These are phyloP conservation scores for Mythimna lalbum DNA, from an alignment of 2,888 invertebrate species.

Conservation along the genomic window DNA sequence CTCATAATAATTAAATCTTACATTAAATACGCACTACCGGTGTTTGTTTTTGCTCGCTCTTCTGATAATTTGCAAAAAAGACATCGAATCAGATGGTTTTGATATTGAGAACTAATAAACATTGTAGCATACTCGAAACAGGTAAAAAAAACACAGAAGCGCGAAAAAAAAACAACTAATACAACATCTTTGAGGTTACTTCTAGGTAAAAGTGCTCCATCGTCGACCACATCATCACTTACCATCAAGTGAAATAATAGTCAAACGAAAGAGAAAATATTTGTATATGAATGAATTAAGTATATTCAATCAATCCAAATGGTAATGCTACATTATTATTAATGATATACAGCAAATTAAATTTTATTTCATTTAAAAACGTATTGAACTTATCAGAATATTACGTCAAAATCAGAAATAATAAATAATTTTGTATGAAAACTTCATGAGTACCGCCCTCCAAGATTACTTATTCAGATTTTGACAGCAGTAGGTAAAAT, in stretches of 20 bases:
- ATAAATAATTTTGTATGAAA: conserved; percentile 17
- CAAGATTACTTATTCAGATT: conserved; percentile 62
- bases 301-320: neutral
- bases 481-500: conserved; percentile 43
- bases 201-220: no score
- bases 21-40: no score
- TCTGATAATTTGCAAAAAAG: no score
- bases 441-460: neutral
- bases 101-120: neutral
- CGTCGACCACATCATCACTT: no score
- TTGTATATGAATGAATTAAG: neutral
- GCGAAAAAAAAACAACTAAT: neutral
- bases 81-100: no score
- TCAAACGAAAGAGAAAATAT: neutral
- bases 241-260: no score
- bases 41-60: no score
- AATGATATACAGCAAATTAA: no score
- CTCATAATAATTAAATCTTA: no score
- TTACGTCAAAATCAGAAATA: neutral
- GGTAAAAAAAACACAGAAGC: neutral
- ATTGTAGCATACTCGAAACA: neutral
- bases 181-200: neutral
- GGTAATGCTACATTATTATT: neutral
- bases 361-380: neutral
- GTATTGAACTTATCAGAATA: neutral